Conservation (phyloP, 2,113 vertebrate species). For the Anser cygnoides region DNA sequence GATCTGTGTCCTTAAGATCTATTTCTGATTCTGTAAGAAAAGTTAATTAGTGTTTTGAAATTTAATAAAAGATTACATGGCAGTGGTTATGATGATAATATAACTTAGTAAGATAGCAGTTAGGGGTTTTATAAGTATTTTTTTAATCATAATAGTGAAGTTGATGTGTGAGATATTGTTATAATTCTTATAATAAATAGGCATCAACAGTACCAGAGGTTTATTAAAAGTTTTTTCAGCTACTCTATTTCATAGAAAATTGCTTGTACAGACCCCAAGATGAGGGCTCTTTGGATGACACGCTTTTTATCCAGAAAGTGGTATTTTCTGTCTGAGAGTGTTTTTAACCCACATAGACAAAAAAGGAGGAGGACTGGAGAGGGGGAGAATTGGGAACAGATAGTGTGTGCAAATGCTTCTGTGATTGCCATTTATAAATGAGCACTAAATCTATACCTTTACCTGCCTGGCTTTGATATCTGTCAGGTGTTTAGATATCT, state of each 20-base stretch:
- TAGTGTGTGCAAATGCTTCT: not conserved
- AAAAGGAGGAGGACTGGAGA: not conserved
- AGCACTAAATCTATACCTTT: not conserved
- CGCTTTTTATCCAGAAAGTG: not conserved
- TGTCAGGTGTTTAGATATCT: not conserved
- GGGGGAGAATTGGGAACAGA: not conserved
- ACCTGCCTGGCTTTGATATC: not conserved
- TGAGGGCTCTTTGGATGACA: not conserved
- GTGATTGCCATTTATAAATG: not conserved
- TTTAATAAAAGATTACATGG: constrained; percentile 8
- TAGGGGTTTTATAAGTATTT: not conserved
- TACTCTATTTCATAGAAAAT: not conserved
- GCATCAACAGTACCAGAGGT: not conserved
- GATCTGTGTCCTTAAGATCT: not conserved
- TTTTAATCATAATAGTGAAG: not conserved
- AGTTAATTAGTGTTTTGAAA: constrained; percentile 10
- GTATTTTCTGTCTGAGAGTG: not conserved
- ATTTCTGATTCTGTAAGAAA: not conserved
- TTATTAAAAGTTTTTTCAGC: not conserved
- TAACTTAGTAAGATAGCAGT: not conserved
- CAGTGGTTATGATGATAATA: not conserved
- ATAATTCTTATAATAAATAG: not conserved
- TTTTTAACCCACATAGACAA: not conserved
- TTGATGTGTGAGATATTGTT: not conserved
- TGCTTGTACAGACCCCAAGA: not conserved